Base-by-base conservation (phyloP, 1,140 invertebrate species). In the Drosophila busckii region DNA sequence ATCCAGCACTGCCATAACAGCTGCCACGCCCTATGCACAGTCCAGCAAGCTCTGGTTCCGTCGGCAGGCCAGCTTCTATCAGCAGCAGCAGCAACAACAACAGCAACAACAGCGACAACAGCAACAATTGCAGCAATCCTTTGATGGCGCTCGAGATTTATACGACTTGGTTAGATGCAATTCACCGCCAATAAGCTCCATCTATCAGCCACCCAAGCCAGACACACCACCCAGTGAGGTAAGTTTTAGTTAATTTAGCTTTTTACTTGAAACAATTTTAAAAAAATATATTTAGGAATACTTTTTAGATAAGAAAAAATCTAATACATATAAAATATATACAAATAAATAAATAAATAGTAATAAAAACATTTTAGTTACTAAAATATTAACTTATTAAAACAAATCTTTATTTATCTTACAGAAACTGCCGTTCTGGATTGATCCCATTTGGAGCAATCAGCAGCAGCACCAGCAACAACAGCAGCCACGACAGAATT, bases 141-240 rank as follows among this genome's bases (percentile, higher is more conserved):
- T 37, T n/a, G 53, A 35, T 25, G 25, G 22, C 2, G 13, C 20
- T 5, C 28, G 31, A 4, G 49, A 56, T 46, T 28, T 59, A 1
- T 82, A 61, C 28, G 59, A 84, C 15, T 25, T 67, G 13, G 60
- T 70, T n/a, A 62, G 44, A 32, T 62, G 37, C 20, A 62, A 53
- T 50, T 52, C 59, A 12, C 38, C 61, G 28, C 34, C 55, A 12
- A 68, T 70, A 31, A 65, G 49, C 13, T 60, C 63, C 1, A 56
- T 63, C 29, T 73, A 67, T 52, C 65, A 78, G 17, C 87, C 88
- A 12, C 86, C 88, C 2, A 89, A 89, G 59, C 85, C 87, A 1
- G 88, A 89, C 73, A 88, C 87, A 19, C 83, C 87, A 20, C 84
- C 86, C 9, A 48, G 71, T 4, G 69, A 88, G 38, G 88, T 89